Evolutionary conservation across 2,113 vertebrate genomes (phyloP), one percentile per base, ranked within the genome.

Genomic region (Chaetura pelagica): DNA sequence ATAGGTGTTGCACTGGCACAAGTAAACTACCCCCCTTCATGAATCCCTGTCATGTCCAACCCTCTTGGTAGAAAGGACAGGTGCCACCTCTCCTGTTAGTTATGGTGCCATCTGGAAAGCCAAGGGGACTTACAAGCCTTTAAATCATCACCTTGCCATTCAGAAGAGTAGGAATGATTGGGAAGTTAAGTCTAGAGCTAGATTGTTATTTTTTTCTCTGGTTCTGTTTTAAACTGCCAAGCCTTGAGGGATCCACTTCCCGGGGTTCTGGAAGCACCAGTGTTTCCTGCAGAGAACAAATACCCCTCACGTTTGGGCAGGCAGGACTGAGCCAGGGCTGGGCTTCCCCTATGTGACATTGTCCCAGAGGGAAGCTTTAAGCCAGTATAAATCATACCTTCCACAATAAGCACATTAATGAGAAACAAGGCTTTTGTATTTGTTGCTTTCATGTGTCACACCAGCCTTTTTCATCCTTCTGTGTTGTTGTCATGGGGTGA

Each of bases 1-100:
- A 1, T 13, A 19, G 5, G 22, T 63, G 17, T 10, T 34, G 52
- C 27, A 7, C 54, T 44, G 75, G 51, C 93, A 64, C 52, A 8
- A 38, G 66, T 6, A 6, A 46, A 32, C 29, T 17, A 9, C 10
- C 24, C 49, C 35, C 68, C 5, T 23, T 42, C 42, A 35, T 2
- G 1, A 35, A 21, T 11, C 46, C 21, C 38, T 15, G 3, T 26
- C 52, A 3, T 7, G 26, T 35, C 86, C 75, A 23, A 24, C 68
- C 18, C 51, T 64, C 38, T 2, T 3, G 49, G 49, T 29, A 5
- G 35, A 18, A 5, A 16, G 49, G 10, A 5, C 0, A 2, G 30
- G 4, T 3, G 55, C 30, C 34, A 38, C 57, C 57, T 61, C 27
- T 21, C n/a, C 27, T 20, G 1, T 49, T 40, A 18, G 38, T 58